These are phyloP conservation scores for Danaus melanippus DNA, from an alignment of 1,140 invertebrate genomes.

Conservation along the genomic window DNA sequence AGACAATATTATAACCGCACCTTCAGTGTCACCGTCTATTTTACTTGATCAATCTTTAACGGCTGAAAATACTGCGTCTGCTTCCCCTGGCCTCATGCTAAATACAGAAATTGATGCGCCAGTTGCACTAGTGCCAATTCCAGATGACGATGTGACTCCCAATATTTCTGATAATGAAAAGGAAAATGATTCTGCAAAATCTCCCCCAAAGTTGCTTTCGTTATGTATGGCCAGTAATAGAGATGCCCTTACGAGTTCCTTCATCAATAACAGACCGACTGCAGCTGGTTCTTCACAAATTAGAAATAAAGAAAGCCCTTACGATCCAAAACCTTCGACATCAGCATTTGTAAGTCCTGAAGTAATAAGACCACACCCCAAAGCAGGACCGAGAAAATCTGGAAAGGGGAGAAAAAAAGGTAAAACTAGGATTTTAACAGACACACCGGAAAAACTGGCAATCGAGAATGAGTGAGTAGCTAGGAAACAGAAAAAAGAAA, in stretches of 20 bases:
- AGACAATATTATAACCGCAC: too few species aligned
- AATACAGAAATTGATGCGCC: constrained; percentile 6
- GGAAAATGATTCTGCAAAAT: constrained; percentile 10
- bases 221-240: constrained; percentile 12
- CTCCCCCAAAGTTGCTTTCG: constrained; percentile 10
- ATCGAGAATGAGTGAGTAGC: constrained; percentile 12
- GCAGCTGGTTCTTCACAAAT: constrained; percentile 13
- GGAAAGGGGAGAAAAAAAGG: constrained; percentile 13
- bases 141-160: too few species aligned
- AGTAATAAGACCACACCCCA: constrained; percentile 13
- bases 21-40: constrained; percentile 7
- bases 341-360: constrained; percentile 15
- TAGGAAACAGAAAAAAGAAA: constrained; percentile 15
- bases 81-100: too few species aligned
- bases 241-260: constrained; percentile 10
- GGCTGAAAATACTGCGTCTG: too few species aligned
- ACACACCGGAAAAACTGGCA: constrained; percentile 14
- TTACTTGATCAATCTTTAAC: constrained; percentile 6
- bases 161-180: too few species aligned
- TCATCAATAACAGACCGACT: constrained; percentile 7
- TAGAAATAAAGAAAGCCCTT: constrained; percentile 10
- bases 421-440: constrained; percentile 11
- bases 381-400: constrained; percentile 14
- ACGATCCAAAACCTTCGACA: constrained; percentile 11
- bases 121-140: constrained; percentile 11